Conservation (phyloP, 2,797 vertebrate species). For the Scolopax rusticola region DNA sequence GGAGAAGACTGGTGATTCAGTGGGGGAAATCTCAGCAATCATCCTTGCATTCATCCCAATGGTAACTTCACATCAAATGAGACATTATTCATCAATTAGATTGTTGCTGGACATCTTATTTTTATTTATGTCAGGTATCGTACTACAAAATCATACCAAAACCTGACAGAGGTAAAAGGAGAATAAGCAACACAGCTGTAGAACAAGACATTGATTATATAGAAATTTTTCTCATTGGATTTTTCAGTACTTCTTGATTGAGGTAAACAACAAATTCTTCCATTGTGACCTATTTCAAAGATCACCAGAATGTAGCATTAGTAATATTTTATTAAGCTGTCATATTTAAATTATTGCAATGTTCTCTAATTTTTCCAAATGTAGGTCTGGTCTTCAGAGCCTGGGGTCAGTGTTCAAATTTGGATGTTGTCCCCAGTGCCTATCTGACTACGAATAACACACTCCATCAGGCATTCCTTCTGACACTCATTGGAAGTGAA, state of each 20-base stretch:
- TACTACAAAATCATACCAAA: neutral
- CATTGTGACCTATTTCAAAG: neutral
- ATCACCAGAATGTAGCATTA: neutral
- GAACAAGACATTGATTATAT: neutral
- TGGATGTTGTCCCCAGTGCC: neutral
- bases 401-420: neutral
- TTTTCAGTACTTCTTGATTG: neutral
- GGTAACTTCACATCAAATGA: neutral
- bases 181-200: neutral
- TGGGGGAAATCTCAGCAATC: neutral
- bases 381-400: neutral
- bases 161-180: neutral
- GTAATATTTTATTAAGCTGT: neutral
- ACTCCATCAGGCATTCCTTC: neutral
- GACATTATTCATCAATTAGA: neutral
- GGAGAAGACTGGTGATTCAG: fast-evolving
- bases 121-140: neutral
- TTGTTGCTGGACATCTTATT: neutral
- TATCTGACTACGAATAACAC: neutral
- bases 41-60: fast-evolving
- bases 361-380: neutral
- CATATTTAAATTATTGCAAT: neutral
- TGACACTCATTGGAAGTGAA: neutral
- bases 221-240: neutral
- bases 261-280: neutral